These are phyloP conservation scores for Pangasius krempfi DNA, from an alignment of 2,797 vertebrate genomes.

Conservation along the genomic window DNA sequence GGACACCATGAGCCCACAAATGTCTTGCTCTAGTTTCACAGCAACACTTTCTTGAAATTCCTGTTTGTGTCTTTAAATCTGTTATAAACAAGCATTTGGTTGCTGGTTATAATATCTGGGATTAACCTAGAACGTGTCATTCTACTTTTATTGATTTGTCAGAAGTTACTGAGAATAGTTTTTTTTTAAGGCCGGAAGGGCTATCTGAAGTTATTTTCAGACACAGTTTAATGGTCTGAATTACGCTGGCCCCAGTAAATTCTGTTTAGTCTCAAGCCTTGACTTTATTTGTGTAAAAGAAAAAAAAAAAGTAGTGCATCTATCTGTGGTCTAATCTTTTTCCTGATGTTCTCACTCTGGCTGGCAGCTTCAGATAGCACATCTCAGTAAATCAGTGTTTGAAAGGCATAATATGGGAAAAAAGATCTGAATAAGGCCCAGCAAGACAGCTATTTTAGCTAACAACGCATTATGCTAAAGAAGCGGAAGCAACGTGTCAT, in stretches of 20 bases:
- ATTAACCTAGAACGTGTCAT: background rate
- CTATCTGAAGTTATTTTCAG: background rate
- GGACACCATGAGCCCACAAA: background rate
- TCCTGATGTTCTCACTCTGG: background rate
- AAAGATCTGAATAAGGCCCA: background rate
- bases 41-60: background rate
- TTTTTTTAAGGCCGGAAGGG: background rate
- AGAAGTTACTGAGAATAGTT: no score
- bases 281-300: background rate
- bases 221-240: no score
- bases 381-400: background rate
- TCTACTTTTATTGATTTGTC: background rate
- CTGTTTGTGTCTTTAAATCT: background rate
- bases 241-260: background rate
- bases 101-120: background rate
- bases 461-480: background rate
- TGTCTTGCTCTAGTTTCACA: background rate
- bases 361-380: background rate
- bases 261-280: background rate
- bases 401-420: background rate
- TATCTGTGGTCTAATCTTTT: slow-evolving; percentile 13
- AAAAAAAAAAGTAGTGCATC: background rate
- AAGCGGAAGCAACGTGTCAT: background rate
- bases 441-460: background rate
- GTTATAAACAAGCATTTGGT: background rate